Base-by-base conservation (phyloP, 2,113 vertebrate genomes). In the Festucalex cinctus region DNA sequence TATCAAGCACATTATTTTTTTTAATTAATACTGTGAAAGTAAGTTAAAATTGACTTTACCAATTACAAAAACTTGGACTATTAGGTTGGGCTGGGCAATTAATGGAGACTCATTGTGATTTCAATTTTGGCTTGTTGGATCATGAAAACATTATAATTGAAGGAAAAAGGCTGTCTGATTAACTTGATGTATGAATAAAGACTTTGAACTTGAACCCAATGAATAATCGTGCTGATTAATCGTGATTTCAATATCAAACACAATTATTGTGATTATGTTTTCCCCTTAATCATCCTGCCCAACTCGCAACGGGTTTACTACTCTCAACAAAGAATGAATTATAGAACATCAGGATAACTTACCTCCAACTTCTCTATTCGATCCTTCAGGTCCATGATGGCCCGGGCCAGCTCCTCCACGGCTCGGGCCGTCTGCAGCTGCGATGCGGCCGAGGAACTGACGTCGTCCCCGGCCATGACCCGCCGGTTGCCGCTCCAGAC, bases 311-410 rank as follows among this genome's bases (percentile, higher is more conserved):
- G 37, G 37, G 39, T 9, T 9, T 41, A 12, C 10, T 41, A 32
- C 13, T 46, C 17, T 19, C 5, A 41, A 46, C 17, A 32, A 32
- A 32, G 28, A 32, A 32, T 51, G 24, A 6, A 54, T 26, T 24
- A 13, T 54, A 5, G 22, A 54, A 24, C 6, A 26, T 26, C n/a
- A 26, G 28, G 2, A 51, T 51, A 10, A 1, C 43, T 70, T 90
- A 97, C 96, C 96, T 98, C 96, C 20, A 98, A 90, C 74, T 96
- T 95, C 85, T 97, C 96, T 56, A 98, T 95, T 81, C 96, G 94
- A 86, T 98, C 95, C 78, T 97, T 95, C 63, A 98, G 93, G 56
- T 95, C 91, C 73, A 95, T 93, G 63, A 98, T 95, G 20, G 95
- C 95, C 74, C 93, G 90, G 80, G 97, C 96, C 74, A 98, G 93